phyloP scores from a whole-genome alignment of 2,888 invertebrate genomes.

The Labia minor region DNA sequence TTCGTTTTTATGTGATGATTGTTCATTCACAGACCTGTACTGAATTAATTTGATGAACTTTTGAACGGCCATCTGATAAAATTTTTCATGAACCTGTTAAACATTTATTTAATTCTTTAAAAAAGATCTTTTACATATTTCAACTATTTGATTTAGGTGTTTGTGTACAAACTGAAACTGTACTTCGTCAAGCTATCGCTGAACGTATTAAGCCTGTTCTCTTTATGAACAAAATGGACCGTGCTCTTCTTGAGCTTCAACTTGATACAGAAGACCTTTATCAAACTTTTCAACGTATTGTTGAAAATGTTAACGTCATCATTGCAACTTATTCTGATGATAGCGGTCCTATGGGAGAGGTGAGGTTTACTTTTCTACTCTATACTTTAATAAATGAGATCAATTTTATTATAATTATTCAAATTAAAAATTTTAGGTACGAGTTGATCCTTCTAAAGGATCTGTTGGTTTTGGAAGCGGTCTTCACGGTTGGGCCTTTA shows the following conservation, averaged over 20 bases:
- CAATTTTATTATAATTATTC: too few relatives aligned
- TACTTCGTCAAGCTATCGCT: conserved; percentile 97
- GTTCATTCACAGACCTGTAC: conserved; percentile 36
- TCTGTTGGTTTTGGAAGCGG: conserved; percentile 99
- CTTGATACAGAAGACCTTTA: conserved; percentile 92
- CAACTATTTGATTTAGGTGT: too few relatives aligned
- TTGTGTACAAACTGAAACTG: conserved; percentile 99
- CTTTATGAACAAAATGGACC: conserved; percentile 99
- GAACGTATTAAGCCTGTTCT: conserved; percentile 99
- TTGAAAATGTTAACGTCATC: conserved; percentile 99
- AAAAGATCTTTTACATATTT: too few relatives aligned
- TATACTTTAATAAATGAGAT: background rate
- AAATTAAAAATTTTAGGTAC: conserved; percentile 20
- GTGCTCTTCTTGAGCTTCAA: conserved; percentile 94
- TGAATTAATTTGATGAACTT: conserved; percentile 30
- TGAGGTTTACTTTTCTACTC: conserved; percentile 34
- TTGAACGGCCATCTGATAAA: background rate
- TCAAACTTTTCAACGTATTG: conserved; percentile 98
- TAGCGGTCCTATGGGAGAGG: conserved; percentile 97
- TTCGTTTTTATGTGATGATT: conserved; percentile 34
- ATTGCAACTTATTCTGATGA: conserved; percentile 98
- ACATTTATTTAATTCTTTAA: too few relatives aligned
- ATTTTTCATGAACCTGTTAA: too few relatives aligned
- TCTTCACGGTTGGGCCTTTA: conserved; percentile 99
- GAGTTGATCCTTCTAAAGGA: conserved; percentile 92